These are phyloP conservation scores for Auanema sp. DNA, from an alignment of 2,888 invertebrate species.

Conservation along the genomic window DNA sequence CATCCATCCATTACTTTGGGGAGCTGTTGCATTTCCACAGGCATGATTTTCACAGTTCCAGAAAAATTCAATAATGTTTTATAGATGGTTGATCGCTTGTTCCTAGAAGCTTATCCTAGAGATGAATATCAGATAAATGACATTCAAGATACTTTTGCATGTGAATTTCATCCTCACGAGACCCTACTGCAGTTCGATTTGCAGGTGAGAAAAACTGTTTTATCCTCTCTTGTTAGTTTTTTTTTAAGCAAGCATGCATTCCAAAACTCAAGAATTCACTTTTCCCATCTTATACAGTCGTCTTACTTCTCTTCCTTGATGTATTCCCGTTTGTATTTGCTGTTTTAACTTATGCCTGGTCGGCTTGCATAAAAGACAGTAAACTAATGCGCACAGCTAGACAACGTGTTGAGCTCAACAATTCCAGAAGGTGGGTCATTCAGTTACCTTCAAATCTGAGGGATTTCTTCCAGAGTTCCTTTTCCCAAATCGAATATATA, in stretches of 20 bases:
- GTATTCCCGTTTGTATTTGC: constrained; percentile 56
- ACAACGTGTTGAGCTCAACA: constrained; percentile 50
- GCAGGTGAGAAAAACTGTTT: constrained; percentile 21
- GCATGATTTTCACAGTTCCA: constrained; percentile 9
- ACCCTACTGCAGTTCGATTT: constrained; percentile 44
- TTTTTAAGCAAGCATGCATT: constrained; percentile 49
- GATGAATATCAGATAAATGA: constrained; percentile 46
- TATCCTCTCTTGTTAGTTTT: too few species aligned
- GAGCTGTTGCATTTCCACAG: constrained; percentile 49
- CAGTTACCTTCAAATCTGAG: background rate
- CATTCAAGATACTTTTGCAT: constrained; percentile 48
- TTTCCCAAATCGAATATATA: constrained; percentile 37
- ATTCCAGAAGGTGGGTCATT: constrained; percentile 42
- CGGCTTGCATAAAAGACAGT: constrained; percentile 54
- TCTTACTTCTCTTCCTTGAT: constrained; percentile 55
- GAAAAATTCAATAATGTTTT: background rate
- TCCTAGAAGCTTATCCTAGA: constrained; percentile 49
- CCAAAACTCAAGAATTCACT: constrained; percentile 59
- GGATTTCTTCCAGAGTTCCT: constrained; percentile 33
- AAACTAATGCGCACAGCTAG: constrained; percentile 46
- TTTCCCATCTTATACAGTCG: constrained; percentile 53
- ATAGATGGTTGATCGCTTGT: constrained; percentile 54
- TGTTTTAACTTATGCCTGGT: constrained; percentile 54
- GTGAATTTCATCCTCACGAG: constrained; percentile 47
- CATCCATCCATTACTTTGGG: constrained; percentile 53